Conservation (phyloP, 37 sponge, comb jelly and placozoan genomes). For the Beroe ovata region DNA sequence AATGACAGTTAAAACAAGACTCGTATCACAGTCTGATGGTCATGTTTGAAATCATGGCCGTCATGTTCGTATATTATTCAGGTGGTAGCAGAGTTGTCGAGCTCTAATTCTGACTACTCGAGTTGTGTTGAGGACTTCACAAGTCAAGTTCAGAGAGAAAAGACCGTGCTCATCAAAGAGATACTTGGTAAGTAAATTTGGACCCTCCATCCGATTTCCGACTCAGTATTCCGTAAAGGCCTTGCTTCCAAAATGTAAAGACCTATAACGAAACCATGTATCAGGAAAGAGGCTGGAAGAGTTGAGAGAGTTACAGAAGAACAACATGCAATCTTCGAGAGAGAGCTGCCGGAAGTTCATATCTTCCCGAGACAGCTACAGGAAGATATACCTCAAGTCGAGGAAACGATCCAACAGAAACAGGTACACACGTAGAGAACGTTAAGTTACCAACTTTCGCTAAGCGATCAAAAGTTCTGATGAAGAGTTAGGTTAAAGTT, state of each 20-base stretch:
- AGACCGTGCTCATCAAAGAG: background rate
- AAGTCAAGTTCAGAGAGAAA: background rate
- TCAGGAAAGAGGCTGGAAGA: conserved; percentile 20
- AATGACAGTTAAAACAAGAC: too few species aligned
- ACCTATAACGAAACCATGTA: background rate
- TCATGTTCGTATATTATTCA: too few species aligned
- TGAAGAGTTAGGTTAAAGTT: too few species aligned
- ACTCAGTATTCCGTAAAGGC: too few species aligned
- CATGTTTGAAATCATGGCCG: too few species aligned
- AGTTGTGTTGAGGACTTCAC: conserved; percentile 9
- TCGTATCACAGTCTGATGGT: too few species aligned
- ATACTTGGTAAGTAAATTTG: conserved; percentile 24
- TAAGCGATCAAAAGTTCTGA: background rate
- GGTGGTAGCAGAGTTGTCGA: conserved; percentile 10
- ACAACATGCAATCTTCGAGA: background rate
- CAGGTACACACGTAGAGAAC: too few species aligned
- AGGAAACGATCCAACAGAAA: background rate
- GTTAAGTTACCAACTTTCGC: background rate
- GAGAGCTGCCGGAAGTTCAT: background rate
- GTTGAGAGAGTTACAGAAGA: background rate
- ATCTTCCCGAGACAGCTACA: conserved; percentile 12
- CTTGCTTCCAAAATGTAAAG: too few species aligned
- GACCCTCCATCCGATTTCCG: too few species aligned
- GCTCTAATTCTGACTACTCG: background rate
- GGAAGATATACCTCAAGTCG: conserved; percentile 4